These are phyloP conservation scores for Pangasius larnaudii DNA, from an alignment of 2,797 vertebrate species.

Conservation along the genomic window DNA sequence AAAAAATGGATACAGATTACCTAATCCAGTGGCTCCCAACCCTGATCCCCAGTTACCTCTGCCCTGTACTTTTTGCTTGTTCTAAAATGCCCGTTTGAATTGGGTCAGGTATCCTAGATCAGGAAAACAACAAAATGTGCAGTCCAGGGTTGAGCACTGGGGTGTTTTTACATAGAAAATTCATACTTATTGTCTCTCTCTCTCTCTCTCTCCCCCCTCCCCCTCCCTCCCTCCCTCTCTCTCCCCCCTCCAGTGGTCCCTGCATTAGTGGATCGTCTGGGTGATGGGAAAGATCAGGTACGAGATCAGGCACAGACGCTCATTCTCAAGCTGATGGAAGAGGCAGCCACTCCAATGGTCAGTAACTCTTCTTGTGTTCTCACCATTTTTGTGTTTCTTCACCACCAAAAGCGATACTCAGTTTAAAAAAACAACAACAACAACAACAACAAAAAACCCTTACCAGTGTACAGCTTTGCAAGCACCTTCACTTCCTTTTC, in stretches of 20 bases:
- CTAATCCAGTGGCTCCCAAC: neutral
- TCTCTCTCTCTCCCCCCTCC: neutral
- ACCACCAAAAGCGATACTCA: neutral
- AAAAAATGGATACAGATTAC: constrained; percentile 42
- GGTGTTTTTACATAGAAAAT: constrained; percentile 15
- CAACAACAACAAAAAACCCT: neutral
- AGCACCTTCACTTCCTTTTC: constrained; percentile 1
- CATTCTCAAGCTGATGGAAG: constrained; percentile 89
- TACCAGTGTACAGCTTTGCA: neutral
- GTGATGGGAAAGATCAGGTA: constrained; percentile 95
- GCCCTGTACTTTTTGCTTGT: neutral
- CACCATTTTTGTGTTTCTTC: neutral
- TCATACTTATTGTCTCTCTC: neutral
- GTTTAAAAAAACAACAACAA: neutral
- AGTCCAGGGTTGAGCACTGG: neutral
- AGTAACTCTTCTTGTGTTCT: constrained; percentile 47
- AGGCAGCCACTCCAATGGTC: constrained; percentile 88
- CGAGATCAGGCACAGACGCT: constrained; percentile 92
- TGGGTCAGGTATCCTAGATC: neutral
- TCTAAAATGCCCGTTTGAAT: neutral
- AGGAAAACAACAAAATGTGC: neutral
- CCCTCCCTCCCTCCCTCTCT: neutral
- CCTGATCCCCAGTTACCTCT: neutral
- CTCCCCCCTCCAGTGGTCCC: constrained; percentile 76
- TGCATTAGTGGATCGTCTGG: constrained; percentile 91